These are phyloP conservation scores for Tipula helvola DNA, from an alignment of 2,888 invertebrate genomes.

Conservation along the genomic window DNA sequence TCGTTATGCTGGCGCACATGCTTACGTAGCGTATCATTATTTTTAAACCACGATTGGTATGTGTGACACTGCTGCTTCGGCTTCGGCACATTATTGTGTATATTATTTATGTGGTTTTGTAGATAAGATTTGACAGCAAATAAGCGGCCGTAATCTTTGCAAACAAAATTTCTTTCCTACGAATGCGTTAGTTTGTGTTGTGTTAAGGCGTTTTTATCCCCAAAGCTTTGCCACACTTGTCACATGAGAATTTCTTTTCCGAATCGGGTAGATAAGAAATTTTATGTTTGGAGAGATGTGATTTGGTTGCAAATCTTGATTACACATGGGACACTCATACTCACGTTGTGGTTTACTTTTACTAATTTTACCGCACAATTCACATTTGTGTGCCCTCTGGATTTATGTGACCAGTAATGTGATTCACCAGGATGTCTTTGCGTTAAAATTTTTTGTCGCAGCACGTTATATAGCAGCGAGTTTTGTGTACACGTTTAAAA, in stretches of 20 bases:
- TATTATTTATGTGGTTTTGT: conserved; percentile 13
- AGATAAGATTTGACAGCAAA: conserved; percentile 15
- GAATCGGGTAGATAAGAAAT: conserved; percentile 16
- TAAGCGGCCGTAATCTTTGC: conserved; percentile 17
- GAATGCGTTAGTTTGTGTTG: conserved; percentile 17
- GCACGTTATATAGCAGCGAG: conserved; percentile 16
- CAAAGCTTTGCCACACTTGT: conserved; percentile 18
- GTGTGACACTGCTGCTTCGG: conserved; percentile 15
- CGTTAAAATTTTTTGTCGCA: conserved; percentile 17
- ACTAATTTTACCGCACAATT: conserved; percentile 15
- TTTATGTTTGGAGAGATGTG: conserved; percentile 18
- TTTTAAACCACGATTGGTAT: conserved; percentile 18
- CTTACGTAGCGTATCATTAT: conserved; percentile 15
- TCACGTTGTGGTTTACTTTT: conserved; percentile 16
- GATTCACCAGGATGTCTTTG: conserved; percentile 16
- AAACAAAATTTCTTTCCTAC: conserved; percentile 15
- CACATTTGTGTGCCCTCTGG: conserved; percentile 17
- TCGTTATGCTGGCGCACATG: conserved; percentile 16
- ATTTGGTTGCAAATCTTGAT: conserved; percentile 17
- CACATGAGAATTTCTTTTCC: conserved; percentile 17
- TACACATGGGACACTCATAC: conserved; percentile 16
- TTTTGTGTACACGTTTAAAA: conserved; percentile 15
- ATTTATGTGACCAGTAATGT: conserved; percentile 17
- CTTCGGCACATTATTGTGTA: conserved; percentile 12
- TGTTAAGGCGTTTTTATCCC: conserved; percentile 16